These are phyloP conservation scores for Cerastis leucographa DNA, from an alignment of 2,888 invertebrate species.

Conservation along the genomic window DNA sequence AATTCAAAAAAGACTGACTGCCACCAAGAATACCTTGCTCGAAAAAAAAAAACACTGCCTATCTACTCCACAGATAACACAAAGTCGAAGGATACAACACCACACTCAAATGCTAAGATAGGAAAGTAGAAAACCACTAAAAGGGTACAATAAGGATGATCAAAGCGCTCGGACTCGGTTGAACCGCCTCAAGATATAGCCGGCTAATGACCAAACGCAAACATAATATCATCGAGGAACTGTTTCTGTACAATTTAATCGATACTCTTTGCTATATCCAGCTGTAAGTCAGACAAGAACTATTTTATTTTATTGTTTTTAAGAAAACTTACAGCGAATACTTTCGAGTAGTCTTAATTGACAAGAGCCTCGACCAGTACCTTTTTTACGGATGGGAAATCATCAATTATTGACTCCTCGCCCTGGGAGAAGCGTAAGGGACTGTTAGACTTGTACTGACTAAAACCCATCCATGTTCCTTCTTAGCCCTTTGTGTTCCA, in stretches of 20 bases:
- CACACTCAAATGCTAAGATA: background rate
- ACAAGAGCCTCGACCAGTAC: too few species aligned
- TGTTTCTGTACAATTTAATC: conserved; percentile 14
- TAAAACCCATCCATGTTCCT: too few species aligned
- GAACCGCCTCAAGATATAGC: conserved; percentile 15
- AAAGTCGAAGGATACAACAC: background rate
- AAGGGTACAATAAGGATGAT: background rate
- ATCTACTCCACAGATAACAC: background rate
- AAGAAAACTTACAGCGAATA: background rate
- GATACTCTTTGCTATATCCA: background rate
- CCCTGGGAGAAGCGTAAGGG: too few species aligned
- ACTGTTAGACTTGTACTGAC: too few species aligned
- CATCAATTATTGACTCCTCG: too few species aligned
- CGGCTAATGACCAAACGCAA: conserved; percentile 31
- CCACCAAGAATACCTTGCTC: too few species aligned
- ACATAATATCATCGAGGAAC: conserved; percentile 35
- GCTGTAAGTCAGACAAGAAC: background rate
- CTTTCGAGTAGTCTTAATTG: too few species aligned
- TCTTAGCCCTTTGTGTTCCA: too few species aligned
- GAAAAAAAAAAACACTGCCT: too few species aligned
- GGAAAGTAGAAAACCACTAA: background rate
- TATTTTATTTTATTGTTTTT: background rate
- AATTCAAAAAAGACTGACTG: too few species aligned
- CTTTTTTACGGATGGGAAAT: too few species aligned
- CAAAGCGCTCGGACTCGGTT: conserved; percentile 4